phyloP scores from a whole-genome alignment of 2,888 invertebrate genomes.

The Amiota minor region DNA sequence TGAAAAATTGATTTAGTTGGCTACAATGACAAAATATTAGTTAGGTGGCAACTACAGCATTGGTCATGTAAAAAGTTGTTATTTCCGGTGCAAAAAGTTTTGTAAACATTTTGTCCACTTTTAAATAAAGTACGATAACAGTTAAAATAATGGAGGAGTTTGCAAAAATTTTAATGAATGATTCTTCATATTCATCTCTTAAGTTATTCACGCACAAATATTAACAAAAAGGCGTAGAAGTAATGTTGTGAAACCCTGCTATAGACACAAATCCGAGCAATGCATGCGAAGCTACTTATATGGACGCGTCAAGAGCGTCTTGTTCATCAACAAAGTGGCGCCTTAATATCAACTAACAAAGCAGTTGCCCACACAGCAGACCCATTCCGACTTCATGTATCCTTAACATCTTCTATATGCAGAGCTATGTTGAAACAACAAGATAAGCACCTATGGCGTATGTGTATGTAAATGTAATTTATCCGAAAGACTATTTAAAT shows the following conservation, averaged over 20 bases:
- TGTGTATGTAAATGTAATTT: slow-evolving; percentile 90
- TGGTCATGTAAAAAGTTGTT: no score
- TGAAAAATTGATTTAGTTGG: no score
- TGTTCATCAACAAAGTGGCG: slow-evolving; percentile 74
- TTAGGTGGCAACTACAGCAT: no score
- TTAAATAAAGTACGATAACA: no score
- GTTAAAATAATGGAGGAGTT: no score
- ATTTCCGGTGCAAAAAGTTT: no score
- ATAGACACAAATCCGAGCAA: slow-evolving; percentile 55
- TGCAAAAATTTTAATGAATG: no score
- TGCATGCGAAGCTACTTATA: slow-evolving; percentile 64
- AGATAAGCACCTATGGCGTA: slow-evolving; percentile 82
- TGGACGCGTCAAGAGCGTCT: slow-evolving; percentile 76
- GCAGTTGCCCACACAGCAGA: slow-evolving; percentile 63
- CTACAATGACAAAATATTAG: no score
- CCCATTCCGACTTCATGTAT: slow-evolving; percentile 71
- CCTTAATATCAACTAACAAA: slow-evolving; percentile 69
- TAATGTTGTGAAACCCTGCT: slow-evolving; percentile 73
- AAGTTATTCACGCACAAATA: slow-evolving; percentile 45
- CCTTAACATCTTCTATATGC: slow-evolving; percentile 68
- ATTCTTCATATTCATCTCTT: no score
- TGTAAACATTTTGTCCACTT: no score
- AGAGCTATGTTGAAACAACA: slow-evolving; percentile 70
- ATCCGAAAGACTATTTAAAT: slow-evolving; percentile 85
- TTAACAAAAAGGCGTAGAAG: slow-evolving; percentile 65